Base-by-base conservation (phyloP, 2,888 invertebrate genomes). In the Hirtodrosophila trivittata region DNA sequence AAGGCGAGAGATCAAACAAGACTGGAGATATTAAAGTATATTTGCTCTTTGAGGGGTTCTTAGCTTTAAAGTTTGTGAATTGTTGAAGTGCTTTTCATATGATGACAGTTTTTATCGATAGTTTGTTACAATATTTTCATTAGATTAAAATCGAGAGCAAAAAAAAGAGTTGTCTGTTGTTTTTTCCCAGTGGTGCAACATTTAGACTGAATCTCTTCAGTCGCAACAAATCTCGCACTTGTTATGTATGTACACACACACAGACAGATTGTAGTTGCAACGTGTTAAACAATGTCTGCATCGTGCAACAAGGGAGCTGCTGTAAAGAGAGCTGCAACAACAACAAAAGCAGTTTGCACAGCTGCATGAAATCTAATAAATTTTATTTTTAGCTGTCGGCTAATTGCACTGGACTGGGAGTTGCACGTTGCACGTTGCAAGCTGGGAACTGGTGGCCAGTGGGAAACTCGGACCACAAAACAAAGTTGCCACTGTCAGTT, bases 311-410 rank as follows among this genome's bases (percentile, higher is more conserved):
- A 47, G 45, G 45, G 63, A 50, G 51, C 42, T 18, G 41, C 32
- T 39, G 14, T 66, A 55, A 16, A 21, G 28, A 14, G 16, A 49
- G 41, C 52, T 33, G 47, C 59, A 58, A 21, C 46, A 26, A 13
- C 47, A 41, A 37, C 18, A 46, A 35, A 32, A 7, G 60, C 49
- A 12, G 12, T 43, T 59, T 60, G 65, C 69, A 55, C 75, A 62
- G 60, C 76, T 59, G 77, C 70, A 64, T 64, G 43, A 65, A 76
- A 68, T 60, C 66, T 63, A 86, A 86, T 81, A 81, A 86, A 83
- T 81, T 83, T 58, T 83, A 81, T 86, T 84, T 81, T 83, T 78
- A 86, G 80, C 86, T 66, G 60, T 56, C 66, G 56, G 70, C 86
- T 80, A 80, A 80, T 80, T 80, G 76, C 56, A 47, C 56, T 42